A percentile compares a stretch with the other conserved stretches of the same genome.
These are phyloP conservation scores for Eulacestoma nigropectus DNA, from an alignment of 2,113 vertebrate genomes.

Conservation along the genomic window DNA sequence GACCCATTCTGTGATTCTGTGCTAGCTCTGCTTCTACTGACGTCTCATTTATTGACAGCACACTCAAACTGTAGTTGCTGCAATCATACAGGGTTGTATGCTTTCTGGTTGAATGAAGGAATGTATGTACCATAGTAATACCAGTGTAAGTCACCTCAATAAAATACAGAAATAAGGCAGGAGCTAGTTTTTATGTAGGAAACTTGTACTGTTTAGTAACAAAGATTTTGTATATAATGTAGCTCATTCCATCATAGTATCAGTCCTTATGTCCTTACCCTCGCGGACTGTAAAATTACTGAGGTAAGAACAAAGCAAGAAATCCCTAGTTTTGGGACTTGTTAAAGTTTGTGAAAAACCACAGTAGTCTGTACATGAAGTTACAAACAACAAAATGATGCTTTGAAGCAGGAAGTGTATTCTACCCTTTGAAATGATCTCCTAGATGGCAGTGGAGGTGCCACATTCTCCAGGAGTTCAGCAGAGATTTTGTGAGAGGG, in stretches of 20 bases:
- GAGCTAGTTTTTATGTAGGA: background rate
- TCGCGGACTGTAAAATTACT: background rate
- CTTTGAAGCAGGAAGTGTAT: background rate
- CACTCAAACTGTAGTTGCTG: background rate
- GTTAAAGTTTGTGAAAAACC: background rate
- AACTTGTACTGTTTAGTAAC: background rate
- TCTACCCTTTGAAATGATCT: background rate
- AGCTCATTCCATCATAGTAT: background rate
- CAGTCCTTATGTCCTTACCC: background rate
- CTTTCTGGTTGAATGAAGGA: background rate
- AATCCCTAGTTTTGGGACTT: background rate
- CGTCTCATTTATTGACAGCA: background rate
- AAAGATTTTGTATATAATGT: background rate
- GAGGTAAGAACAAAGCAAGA: background rate
- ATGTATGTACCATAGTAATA: background rate
- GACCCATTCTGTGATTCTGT: background rate
- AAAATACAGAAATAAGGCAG: background rate
- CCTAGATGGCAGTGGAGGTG: background rate
- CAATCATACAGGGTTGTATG: background rate
- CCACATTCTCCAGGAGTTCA: background rate
- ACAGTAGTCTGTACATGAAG: background rate
- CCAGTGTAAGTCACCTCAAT: background rate
- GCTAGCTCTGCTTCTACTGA: background rate
- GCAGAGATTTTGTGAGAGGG: background rate
- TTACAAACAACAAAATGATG: background rate